Conservation (phyloP, 1,140 invertebrate species). For the Plutomurus gul region DNA sequence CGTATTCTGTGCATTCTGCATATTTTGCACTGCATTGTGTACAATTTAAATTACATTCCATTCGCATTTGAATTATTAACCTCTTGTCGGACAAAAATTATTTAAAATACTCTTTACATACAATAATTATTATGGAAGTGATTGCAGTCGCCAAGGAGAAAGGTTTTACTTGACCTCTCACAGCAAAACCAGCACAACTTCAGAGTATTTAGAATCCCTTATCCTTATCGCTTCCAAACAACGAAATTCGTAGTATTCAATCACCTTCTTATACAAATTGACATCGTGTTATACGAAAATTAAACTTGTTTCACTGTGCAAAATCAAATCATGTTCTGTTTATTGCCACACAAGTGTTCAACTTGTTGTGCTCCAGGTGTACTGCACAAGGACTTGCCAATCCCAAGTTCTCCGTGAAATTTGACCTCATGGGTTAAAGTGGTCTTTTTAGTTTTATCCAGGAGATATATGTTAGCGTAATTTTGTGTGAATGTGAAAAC, state of each 20-base stretch:
- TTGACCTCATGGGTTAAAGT: conserved; percentile 1
- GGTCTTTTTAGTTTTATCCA: neutral
- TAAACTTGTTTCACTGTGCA: conserved; percentile 1
- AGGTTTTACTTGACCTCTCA: conserved; percentile 20
- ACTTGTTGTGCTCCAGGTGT: neutral
- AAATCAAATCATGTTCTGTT: neutral
- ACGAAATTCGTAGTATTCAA: no score
- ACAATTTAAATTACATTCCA: conserved; percentile 4
- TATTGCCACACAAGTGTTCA: neutral
- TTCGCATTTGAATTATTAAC: neutral
- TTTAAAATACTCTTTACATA: neutral
- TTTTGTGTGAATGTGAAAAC: conserved; percentile 4
- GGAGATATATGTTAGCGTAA: neutral
- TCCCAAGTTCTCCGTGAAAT: neutral
- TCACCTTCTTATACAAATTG: no score
- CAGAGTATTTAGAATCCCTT: no score
- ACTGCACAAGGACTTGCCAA: neutral
- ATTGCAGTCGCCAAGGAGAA: neutral
- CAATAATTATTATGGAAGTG: conserved; percentile 9
- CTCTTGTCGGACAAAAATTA: neutral
- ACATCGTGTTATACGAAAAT: neutral
- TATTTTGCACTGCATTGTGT: conserved; percentile 14
- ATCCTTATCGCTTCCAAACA: no score
- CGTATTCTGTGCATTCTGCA: neutral
- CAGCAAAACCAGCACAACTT: no score